phyloP scores from a whole-genome alignment of 2,113 vertebrate species.

The Sarotherodon lohbergeri region DNA sequence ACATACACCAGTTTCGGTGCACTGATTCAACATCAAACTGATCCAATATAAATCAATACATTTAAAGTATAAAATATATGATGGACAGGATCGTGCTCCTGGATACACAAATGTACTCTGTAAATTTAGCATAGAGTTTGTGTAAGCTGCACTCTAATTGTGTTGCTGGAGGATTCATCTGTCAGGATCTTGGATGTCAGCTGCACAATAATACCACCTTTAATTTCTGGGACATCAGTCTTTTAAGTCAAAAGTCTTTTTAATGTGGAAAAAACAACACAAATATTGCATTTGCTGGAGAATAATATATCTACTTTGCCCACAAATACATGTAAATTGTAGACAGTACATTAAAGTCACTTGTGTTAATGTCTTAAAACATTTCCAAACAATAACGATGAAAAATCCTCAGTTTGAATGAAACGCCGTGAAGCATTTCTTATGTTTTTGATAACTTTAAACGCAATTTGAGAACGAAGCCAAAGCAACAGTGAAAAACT shows the following conservation, averaged over 20 bases:
- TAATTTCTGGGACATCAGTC: not conserved
- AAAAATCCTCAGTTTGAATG: not conserved
- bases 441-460: not conserved
- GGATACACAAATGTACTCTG: not conserved
- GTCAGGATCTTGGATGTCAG: not conserved
- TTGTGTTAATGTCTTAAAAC: not conserved
- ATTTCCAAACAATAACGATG: not conserved
- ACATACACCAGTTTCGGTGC: not conserved
- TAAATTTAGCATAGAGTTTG: not conserved
- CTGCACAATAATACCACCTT: not conserved
- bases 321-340: not conserved
- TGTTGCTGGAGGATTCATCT: not conserved
- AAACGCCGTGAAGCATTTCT: fast-evolving
- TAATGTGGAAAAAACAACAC: not conserved
- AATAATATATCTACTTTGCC: not conserved
- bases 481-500: fast-evolving
- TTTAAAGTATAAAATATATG: not conserved
- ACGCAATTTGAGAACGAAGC: fast-evolving
- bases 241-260: not conserved
- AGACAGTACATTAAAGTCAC: not conserved
- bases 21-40: not conserved
- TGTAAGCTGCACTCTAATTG: not conserved
- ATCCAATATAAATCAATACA: not conserved
- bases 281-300: not conserved
- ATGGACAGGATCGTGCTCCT: not conserved